Percentiles rank a stretch among this genome's conserved stretches.
These are phyloP conservation scores for Coilia nasus DNA, from an alignment of 2,797 vertebrate genomes.

Conservation along the genomic window DNA sequence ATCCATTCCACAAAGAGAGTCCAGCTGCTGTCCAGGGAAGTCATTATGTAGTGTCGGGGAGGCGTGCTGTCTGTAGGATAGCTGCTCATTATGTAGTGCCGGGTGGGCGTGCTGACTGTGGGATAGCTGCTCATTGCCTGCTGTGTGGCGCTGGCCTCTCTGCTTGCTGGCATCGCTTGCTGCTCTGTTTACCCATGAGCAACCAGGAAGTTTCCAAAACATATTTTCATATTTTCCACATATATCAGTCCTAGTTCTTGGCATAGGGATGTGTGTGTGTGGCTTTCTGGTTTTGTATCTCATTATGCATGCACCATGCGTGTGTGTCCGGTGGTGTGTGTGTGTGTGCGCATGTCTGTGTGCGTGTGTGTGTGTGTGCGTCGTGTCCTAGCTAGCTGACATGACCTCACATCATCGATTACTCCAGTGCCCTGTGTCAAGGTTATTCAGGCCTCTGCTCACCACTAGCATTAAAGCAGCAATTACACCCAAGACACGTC, in stretches of 20 bases:
- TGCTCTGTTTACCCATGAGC: neutral
- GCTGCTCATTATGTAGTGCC: neutral
- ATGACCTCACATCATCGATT: neutral
- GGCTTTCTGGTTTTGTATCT: no score
- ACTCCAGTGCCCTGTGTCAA: neutral
- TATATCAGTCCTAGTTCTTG: neutral
- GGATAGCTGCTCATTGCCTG: neutral
- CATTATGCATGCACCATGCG: no score
- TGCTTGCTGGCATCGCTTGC: neutral
- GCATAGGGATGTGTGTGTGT: no score
- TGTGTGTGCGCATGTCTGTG: constrained; percentile 15
- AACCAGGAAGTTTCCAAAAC: neutral
- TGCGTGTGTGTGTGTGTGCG: constrained; percentile 9
- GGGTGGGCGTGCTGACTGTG: neutral
- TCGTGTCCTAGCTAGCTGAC: neutral
- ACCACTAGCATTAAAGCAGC: constrained; percentile 5
- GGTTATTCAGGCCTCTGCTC: neutral
- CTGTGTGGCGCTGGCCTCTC: neutral
- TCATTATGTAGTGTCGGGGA: no score
- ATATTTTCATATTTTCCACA: neutral
- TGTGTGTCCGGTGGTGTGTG: constrained; percentile 24
- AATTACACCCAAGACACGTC: neutral
- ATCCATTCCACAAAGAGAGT: no score
- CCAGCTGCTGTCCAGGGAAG: no score
- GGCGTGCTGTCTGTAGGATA: neutral